Percentiles rank a stretch among this genome's conserved stretches.
Evolutionary conservation across 2,888 invertebrate genomes (phyloP).

Genomic region (Tipula lateralis): DNA sequence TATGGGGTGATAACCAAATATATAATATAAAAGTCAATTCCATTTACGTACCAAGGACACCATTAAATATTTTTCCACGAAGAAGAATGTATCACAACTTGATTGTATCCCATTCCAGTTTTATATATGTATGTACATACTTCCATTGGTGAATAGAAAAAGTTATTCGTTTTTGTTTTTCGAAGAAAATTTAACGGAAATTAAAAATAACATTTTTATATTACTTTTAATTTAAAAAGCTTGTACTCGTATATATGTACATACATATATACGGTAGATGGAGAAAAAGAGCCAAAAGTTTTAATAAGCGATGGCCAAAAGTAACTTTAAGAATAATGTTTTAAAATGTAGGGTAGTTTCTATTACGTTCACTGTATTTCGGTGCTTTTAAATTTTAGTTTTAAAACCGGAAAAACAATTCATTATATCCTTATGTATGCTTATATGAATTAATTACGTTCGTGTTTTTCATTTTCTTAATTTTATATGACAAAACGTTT

Average conservation of each 20-base stretch:
- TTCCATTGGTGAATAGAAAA: neutral
- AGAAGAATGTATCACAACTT: neutral
- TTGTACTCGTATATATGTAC: no score
- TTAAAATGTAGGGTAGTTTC: neutral
- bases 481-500: neutral
- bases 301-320: neutral
- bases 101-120: neutral
- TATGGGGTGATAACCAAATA: neutral
- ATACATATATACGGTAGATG: neutral
- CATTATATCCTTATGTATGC: neutral
- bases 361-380: neutral
- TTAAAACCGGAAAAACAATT: neutral
- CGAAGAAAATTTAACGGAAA: neutral
- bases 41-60: neutral
- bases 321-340: neutral
- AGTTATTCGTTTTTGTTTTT: neutral
- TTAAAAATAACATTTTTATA: neutral
- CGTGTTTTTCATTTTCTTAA: neutral
- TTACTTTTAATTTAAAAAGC: neutral
- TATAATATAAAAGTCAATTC: neutral
- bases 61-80: neutral
- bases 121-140: neutral
- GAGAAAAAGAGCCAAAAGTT: neutral
- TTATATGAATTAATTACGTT: neutral
- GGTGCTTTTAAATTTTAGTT: neutral